Evolutionary conservation across 2,113 vertebrate species (phyloP).

Genomic region (Phyllopteryx taeniolatus): DNA sequence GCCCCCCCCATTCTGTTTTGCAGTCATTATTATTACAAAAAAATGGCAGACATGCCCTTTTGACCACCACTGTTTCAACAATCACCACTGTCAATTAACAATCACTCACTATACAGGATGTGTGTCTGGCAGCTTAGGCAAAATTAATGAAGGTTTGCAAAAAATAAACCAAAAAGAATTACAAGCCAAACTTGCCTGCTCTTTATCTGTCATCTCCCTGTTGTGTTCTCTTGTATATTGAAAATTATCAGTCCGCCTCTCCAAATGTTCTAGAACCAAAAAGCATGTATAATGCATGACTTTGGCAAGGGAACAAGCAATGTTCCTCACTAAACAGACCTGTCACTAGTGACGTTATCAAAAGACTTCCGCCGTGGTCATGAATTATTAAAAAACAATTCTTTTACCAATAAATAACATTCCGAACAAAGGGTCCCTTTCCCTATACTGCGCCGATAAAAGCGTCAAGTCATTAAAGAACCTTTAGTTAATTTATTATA

Average conservation of each 20-base stretch:
- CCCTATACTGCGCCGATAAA: slow-evolving; percentile 15
- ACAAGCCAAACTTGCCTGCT: neutral
- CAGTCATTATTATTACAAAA: neutral
- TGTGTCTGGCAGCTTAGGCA: neutral
- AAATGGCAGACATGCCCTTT: neutral
- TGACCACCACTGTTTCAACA: neutral
- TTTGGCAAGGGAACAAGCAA: slow-evolving; percentile 54
- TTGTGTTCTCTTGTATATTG: slow-evolving; percentile 45
- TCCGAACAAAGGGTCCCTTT: neutral
- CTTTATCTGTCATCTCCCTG: slow-evolving; percentile 38
- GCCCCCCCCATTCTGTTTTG: neutral
- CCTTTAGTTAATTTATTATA: slow-evolving; percentile 78
- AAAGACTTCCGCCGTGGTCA: slow-evolving; percentile 54
- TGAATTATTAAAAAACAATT: slow-evolving; percentile 58
- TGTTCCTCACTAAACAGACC: slow-evolving; percentile 66
- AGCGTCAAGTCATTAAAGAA: slow-evolving; percentile 71
- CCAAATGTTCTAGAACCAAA: slow-evolving; percentile 59
- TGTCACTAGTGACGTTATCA: slow-evolving; percentile 68
- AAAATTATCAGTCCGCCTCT: slow-evolving; percentile 53
- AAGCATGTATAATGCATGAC: slow-evolving; percentile 64
- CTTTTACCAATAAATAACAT: slow-evolving; percentile 5
- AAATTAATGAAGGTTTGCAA: neutral
- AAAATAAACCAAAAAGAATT: neutral
- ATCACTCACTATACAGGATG: neutral
- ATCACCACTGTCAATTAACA: neutral